Base-by-base conservation (phyloP, 2,888 invertebrate species). In the Pterostichus madidus region DNA sequence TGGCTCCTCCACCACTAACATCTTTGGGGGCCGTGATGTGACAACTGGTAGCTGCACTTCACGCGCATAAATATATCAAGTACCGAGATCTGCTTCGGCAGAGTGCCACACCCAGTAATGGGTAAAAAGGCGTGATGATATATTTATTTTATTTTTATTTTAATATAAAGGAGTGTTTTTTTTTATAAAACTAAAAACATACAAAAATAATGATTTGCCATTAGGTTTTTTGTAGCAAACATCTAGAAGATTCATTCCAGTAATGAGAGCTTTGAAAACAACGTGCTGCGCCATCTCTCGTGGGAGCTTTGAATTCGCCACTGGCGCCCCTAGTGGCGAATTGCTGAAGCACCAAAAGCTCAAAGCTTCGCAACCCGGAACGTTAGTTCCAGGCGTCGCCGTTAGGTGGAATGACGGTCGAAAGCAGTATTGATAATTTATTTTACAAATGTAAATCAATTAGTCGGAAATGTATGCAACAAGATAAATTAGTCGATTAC, bases 211-310 rank as follows among this genome's bases (percentile, higher is more conserved):
- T 39, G 39, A 6, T 6, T 39, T 39, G 5, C 7, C 39, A 39
- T 39, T 39, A 39, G 0, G 39, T 6, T 39, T 39, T 39, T 39
- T 1, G 6, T 8, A 39, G 2, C 3, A 39, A 39, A 39, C 39
- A 39, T 59, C 5, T 59, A 24, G 31, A 59, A 59, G 59, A 11
- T 59, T 39, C 2, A 39, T 39, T 39, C 5, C 39, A 39, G 5
- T 39, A 39, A 39, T 39, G 52, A n/a, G 52, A 8, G 11, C 31
- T 24, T 31, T 10, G 11, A 17, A 10, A 24, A 39, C 39, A 39
- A 32, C 68, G 15, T 17, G 11, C 10, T 15, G 76, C 76, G 76
- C 53, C 76, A 76, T 76, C 76, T 39, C 53, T 56, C 76, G 56
- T 5, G 68, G 39, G 56, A 76, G 32, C 13, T 76, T 76, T 56